Conservation (phyloP, 2,797 vertebrate genomes). For the Bufotes viridis region DNA sequence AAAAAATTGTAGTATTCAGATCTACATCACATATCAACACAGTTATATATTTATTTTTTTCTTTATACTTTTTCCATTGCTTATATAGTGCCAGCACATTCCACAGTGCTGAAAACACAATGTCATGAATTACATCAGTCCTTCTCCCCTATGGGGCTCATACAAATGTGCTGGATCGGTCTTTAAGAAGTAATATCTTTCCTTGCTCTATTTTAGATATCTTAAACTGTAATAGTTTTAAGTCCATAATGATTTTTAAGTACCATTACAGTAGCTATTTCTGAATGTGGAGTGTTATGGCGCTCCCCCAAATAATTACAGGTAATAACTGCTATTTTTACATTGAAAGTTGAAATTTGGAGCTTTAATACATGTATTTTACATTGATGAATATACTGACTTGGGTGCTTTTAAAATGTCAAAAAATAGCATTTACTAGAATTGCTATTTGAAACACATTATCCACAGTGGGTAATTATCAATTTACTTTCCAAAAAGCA, state of each 20-base stretch:
- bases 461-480: conserved; percentile 55
- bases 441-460: conserved; percentile 49
- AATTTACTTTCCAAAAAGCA: conserved; percentile 57
- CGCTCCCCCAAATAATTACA: conserved; percentile 23
- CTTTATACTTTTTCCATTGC: no score
- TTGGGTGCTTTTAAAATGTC: conserved; percentile 30
- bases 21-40: no score
- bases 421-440: conserved; percentile 46
- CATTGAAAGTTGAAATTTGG: conserved; percentile 16
- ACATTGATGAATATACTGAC: conserved; percentile 34
- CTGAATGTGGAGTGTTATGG: not conserved
- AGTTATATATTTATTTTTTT: no score
- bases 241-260: not conserved
- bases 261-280: not conserved
- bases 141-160: not conserved
- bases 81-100: not conserved
- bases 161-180: not conserved
- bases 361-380: conserved; percentile 35
- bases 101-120: not conserved
- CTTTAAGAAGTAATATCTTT: not conserved
- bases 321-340: conserved; percentile 25
- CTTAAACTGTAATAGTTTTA: not conserved
- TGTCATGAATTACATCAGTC: not conserved
- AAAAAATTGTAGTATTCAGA: no score
- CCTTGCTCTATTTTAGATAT: not conserved